A percentile compares a stretch with the other conserved stretches of the same genome.
phyloP scores from a whole-genome alignment of 2,113 vertebrate genomes.

The Notarius quadriscutis region DNA sequence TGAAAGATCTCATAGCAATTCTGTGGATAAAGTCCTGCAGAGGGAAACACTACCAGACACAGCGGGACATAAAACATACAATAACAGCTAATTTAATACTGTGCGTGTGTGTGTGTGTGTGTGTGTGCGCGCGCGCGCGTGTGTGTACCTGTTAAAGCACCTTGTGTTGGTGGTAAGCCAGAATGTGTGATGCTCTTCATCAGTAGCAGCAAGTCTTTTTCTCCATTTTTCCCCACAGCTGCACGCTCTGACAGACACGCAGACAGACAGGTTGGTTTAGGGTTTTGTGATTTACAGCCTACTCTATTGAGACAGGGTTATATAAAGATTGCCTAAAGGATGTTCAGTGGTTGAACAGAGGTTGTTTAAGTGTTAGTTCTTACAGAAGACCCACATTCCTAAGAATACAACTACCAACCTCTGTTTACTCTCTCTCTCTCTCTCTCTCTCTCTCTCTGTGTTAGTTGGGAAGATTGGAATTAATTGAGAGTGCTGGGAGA shows the following conservation, averaged over 20 bases:
- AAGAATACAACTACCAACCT: slow-evolving; percentile 21
- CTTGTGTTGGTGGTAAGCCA: slow-evolving; percentile 45
- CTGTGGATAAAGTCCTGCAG: slow-evolving; percentile 70
- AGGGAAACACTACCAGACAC: slow-evolving; percentile 62
- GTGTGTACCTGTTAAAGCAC: slow-evolving; percentile 66
- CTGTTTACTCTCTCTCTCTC: slow-evolving; percentile 10
- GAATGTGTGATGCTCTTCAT: slow-evolving; percentile 71
- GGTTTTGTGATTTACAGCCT: slow-evolving; percentile 23
- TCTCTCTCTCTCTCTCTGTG: too few relatives aligned
- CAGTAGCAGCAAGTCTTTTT: slow-evolving; percentile 73
- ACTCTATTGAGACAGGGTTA: slow-evolving; percentile 33
- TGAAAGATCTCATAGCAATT: slow-evolving; percentile 79
- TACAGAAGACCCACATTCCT: slow-evolving; percentile 42
- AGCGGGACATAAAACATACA: slow-evolving; percentile 21
- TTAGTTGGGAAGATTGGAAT: slow-evolving; percentile 1
- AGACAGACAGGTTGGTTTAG: background rate
- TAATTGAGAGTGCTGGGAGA: slow-evolving; percentile 21
- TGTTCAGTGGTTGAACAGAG: slow-evolving; percentile 17
- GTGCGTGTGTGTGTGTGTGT: slow-evolving; percentile 14
- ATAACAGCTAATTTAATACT: background rate
- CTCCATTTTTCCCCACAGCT: slow-evolving; percentile 69
- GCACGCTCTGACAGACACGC: slow-evolving; percentile 66
- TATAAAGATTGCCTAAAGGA: slow-evolving; percentile 45
- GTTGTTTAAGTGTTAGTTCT: slow-evolving; percentile 30
- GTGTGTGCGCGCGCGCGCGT: too few relatives aligned